A percentile compares a stretch with the other conserved stretches of the same genome.
phyloP scores from a whole-genome alignment of 2,888 invertebrate genomes.

The Drosophila fungiperda region DNA sequence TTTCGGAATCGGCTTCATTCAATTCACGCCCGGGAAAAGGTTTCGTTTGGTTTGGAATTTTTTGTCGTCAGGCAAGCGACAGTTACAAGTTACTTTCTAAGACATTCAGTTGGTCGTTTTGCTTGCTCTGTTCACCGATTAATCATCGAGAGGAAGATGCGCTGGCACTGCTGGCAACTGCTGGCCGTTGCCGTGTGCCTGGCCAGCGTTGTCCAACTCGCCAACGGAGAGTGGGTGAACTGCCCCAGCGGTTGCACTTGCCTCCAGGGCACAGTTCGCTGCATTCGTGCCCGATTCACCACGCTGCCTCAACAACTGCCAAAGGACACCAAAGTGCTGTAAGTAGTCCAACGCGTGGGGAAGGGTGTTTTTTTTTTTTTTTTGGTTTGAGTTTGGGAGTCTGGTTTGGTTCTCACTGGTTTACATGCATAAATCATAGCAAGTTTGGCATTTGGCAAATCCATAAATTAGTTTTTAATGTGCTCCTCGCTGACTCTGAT shows the following conservation, averaged over 20 bases:
- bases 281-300: constrained; percentile 80
- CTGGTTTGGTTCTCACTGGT: constrained; percentile 13
- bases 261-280: constrained; percentile 81
- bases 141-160: constrained; percentile 35
- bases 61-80: not conserved
- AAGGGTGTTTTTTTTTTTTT: not conserved
- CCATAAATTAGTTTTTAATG: constrained; percentile 80
- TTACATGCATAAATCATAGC: constrained; percentile 66
- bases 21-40: not conserved
- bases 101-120: constrained; percentile 2
- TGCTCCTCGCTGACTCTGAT: constrained; percentile 17
- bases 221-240: constrained; percentile 30
- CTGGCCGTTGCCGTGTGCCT: constrained; percentile 28
- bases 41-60: not conserved
- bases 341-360: constrained; percentile 65
- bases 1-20: not conserved
- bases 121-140: not conserved
- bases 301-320: constrained; percentile 80
- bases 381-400: not conserved
- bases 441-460: constrained; percentile 64
- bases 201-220: constrained; percentile 29
- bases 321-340: constrained; percentile 82
- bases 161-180: constrained; percentile 18
- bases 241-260: constrained; percentile 83
- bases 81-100: constrained; percentile 21